Evolutionary conservation across 2,888 invertebrate genomes (phyloP).

Genomic region (Stegophylla sp.): DNA sequence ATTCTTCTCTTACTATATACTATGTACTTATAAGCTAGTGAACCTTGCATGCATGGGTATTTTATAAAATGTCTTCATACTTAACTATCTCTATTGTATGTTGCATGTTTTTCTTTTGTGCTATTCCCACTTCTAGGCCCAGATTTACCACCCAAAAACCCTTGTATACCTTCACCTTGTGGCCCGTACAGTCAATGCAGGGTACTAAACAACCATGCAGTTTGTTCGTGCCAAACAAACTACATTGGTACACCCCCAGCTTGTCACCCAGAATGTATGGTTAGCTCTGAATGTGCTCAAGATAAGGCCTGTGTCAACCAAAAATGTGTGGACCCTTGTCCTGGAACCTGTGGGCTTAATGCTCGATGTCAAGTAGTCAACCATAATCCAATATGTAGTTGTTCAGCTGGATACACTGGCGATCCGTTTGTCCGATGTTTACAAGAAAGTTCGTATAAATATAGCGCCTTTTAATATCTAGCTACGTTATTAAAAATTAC

Average conservation of each 20-base stretch:
- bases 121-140: constrained; percentile 63
- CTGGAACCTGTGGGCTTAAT: constrained; percentile 78
- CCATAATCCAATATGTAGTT: constrained; percentile 77
- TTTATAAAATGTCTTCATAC: constrained; percentile 45
- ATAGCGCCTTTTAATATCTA: neutral
- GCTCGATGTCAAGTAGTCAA: constrained; percentile 80
- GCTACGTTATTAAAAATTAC: neutral
- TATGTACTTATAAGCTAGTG: constrained; percentile 62
- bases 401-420: constrained; percentile 68
- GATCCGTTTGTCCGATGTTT: constrained; percentile 70
- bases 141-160: constrained; percentile 69
- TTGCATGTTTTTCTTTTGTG: constrained; percentile 59
- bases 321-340: constrained; percentile 80
- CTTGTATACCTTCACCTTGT: constrained; percentile 80
- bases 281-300: constrained; percentile 79
- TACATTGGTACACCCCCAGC: constrained; percentile 79
- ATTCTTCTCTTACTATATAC: constrained; percentile 65
- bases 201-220: constrained; percentile 74
- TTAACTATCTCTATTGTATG: constrained; percentile 56
- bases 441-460: constrained; percentile 65
- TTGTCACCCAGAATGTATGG: constrained; percentile 79
- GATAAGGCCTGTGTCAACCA: constrained; percentile 79
- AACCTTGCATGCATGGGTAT: constrained; percentile 34
- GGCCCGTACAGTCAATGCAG: constrained; percentile 81
- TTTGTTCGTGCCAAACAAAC: constrained; percentile 77